These are phyloP conservation scores for Clarias laeviceps DNA, from an alignment of 2,797 vertebrate species.

Conservation along the genomic window DNA sequence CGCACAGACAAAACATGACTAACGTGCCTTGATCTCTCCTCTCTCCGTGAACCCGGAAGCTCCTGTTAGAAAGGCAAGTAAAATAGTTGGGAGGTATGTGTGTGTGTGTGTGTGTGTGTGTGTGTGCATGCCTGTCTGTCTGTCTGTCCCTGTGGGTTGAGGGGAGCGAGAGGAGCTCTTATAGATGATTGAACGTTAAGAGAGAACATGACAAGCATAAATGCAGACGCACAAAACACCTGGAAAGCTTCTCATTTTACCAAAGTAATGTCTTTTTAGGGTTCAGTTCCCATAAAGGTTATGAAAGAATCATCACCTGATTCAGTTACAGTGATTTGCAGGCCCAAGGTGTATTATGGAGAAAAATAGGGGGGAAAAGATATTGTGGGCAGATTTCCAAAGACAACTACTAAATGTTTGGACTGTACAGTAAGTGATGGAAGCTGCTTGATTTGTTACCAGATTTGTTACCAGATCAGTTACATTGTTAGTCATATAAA, in stretches of 20 bases:
- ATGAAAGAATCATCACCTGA: constrained; percentile 40
- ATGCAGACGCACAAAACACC: constrained; percentile 58
- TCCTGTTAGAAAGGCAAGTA: constrained; percentile 52
- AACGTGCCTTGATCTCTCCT: constrained; percentile 65
- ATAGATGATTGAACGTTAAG: constrained; percentile 40
- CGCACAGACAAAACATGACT: constrained; percentile 64
- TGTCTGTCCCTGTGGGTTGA: not conserved
- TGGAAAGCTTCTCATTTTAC: constrained; percentile 71
- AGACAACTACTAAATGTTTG: not conserved
- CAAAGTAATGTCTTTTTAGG: constrained; percentile 34
- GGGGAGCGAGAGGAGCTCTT: not conserved
- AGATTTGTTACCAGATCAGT: not conserved
- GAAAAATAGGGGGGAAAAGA: not conserved
- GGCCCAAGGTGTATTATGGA: not conserved
- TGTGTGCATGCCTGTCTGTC: not conserved
- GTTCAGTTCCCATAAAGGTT: constrained; percentile 43
- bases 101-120: not conserved
- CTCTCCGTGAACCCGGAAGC: constrained; percentile 70
- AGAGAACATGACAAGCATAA: constrained; percentile 33
- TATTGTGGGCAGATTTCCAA: not conserved
- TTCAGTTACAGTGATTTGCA: constrained; percentile 47
- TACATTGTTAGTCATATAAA: not conserved
- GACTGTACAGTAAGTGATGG: not conserved
- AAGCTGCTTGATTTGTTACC: not conserved
- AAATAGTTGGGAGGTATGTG: constrained; percentile 43